A percentile compares a stretch with the other conserved stretches of the same genome.
Evolutionary conservation across 2,113 vertebrate species (phyloP).

Genomic region (Eolophus roseicapilla): DNA sequence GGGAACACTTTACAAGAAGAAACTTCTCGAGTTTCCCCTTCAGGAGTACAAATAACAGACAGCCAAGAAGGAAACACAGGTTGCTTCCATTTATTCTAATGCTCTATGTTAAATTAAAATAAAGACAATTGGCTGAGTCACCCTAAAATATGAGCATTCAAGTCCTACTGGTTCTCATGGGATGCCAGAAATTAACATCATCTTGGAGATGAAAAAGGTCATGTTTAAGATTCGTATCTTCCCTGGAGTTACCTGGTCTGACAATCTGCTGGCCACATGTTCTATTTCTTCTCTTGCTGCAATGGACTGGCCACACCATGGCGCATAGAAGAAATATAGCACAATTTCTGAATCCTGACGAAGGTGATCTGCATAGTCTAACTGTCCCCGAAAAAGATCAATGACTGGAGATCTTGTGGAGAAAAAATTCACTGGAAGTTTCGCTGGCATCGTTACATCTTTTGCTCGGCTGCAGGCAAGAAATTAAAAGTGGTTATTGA

Average conservation of each 20-base stretch:
- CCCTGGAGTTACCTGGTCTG: constrained; percentile 83
- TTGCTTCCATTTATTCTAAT: neutral
- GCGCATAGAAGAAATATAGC: constrained; percentile 92
- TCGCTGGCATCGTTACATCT: constrained; percentile 87
- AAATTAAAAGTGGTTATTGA: neutral
- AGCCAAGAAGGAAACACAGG: neutral
- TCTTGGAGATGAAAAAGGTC: neutral
- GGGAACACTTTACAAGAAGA: neutral
- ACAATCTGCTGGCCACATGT: constrained; percentile 83
- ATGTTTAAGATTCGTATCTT: fast-evolving
- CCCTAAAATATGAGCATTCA: neutral
- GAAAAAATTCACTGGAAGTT: constrained; percentile 89
- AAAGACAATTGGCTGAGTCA: neutral
- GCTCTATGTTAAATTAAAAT: neutral
- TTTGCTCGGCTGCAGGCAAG: constrained; percentile 83
- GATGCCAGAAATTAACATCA: neutral
- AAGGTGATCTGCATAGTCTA: constrained; percentile 87
- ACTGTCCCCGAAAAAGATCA: constrained; percentile 92
- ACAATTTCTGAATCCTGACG: constrained; percentile 84
- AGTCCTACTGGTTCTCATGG: neutral
- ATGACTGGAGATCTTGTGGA: constrained; percentile 81
- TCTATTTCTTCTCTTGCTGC: constrained; percentile 86
- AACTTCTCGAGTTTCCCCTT: neutral
- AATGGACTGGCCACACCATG: constrained; percentile 96
- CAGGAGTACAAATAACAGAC: neutral